These are phyloP conservation scores for Eriocheir sinensis DNA, from an alignment of 1,140 invertebrate species.

Conservation along the genomic window DNA sequence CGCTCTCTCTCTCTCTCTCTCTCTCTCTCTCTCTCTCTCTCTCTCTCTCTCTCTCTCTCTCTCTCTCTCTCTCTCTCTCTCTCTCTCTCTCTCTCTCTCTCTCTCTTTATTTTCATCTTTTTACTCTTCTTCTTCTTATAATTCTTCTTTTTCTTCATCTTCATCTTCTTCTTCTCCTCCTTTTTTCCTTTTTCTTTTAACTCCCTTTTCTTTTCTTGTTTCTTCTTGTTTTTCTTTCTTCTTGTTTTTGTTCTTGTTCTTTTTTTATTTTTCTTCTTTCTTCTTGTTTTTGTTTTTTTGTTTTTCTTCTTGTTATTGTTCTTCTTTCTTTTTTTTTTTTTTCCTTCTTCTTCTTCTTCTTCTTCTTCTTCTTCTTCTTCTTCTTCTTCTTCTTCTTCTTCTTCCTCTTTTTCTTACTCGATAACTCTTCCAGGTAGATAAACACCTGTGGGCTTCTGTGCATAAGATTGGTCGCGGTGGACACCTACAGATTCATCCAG, in stretches of 20 bases:
- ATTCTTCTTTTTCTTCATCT: too few relatives aligned
- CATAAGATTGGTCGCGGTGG: too few relatives aligned
- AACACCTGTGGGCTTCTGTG: too few relatives aligned
- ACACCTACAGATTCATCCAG: too few relatives aligned
- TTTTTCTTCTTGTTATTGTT: background rate
- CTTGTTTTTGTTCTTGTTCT: background rate
- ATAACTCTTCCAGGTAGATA: too few relatives aligned
- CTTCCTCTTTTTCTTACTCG: too few relatives aligned
- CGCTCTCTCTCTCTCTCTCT: background rate
- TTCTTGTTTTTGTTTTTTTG: background rate
- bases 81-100: conserved; percentile 22
- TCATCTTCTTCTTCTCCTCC: too few relatives aligned
- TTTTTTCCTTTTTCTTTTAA: too few relatives aligned
- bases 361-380: too few relatives aligned
- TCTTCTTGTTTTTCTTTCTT: background rate
- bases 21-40: background rate
- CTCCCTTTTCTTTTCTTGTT: background rate
- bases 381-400: too few relatives aligned
- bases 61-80: conserved; percentile 22
- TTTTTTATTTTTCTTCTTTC: background rate
- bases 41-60: background rate
- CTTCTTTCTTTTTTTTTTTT: background rate
- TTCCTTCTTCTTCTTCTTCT: background rate
- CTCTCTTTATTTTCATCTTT: background rate
- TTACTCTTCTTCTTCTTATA: too few relatives aligned